phyloP scores from a whole-genome alignment of 2,888 invertebrate species.

The Elegia similella region DNA sequence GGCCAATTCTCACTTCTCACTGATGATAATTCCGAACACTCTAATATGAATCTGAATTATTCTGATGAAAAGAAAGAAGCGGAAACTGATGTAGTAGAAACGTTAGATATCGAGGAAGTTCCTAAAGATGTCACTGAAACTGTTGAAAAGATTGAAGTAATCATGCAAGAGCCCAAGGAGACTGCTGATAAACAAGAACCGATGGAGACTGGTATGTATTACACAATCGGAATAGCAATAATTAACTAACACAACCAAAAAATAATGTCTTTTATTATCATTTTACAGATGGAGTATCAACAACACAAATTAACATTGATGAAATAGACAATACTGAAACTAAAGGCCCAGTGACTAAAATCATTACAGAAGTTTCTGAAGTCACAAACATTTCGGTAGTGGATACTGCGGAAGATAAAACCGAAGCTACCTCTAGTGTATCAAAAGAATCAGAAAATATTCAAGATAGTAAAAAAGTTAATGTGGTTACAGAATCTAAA shows the following conservation, averaged over 20 bases:
- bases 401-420: neutral
- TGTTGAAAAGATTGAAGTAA: neutral
- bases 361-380: slow-evolving; percentile 18
- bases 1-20: slow-evolving; percentile 60
- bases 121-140: neutral
- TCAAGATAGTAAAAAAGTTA: neutral
- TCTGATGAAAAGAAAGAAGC: slow-evolving; percentile 45
- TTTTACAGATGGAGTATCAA: slow-evolving; percentile 15
- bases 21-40: slow-evolving; percentile 65
- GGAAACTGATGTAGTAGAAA: neutral
- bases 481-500: neutral
- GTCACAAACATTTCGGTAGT: neutral
- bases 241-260: too few relatives aligned
- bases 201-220: slow-evolving; percentile 34
- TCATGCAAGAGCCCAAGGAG: neutral
- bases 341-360: neutral
- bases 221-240: too few relatives aligned
- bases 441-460: neutral
- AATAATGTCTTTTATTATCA: neutral
- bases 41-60: slow-evolving; percentile 52
- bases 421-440: neutral
- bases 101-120: neutral
- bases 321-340: slow-evolving; percentile 1
- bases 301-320: slow-evolving; percentile 18
- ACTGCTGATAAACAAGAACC: slow-evolving; percentile 20